Conservation (phyloP, 2,888 invertebrate species). For the Himalopsyche tibetana region DNA sequence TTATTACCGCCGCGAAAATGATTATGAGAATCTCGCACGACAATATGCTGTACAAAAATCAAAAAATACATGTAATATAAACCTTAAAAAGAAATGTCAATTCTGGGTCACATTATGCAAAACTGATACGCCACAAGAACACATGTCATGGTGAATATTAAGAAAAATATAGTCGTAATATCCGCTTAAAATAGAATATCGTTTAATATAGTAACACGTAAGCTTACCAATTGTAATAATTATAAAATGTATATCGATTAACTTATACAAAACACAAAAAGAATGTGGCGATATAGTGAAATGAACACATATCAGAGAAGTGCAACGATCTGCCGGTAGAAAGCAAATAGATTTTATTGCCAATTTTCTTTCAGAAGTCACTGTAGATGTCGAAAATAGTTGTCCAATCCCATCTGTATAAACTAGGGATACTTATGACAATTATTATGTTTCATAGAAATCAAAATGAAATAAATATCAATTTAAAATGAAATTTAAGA, state of each 20-base stretch:
- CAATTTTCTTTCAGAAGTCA: constrained; percentile 22
- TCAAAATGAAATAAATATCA: too few species aligned
- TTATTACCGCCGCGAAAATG: neutral
- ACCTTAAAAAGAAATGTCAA: constrained; percentile 60
- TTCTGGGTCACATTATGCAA: constrained; percentile 65
- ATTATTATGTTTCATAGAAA: too few species aligned
- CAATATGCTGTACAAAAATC: neutral
- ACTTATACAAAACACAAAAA: constrained; percentile 76
- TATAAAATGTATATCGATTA: constrained; percentile 73
- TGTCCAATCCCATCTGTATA: neutral
- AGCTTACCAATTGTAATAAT: constrained; percentile 75
- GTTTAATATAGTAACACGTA: constrained; percentile 73
- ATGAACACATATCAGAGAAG: constrained; percentile 78
- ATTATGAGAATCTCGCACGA: neutral
- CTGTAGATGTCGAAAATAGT: constrained; percentile 23
- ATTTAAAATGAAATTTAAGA: too few species aligned
- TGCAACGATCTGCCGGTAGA: constrained; percentile 66
- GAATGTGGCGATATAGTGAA: constrained; percentile 76
- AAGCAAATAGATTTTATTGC: constrained; percentile 48
- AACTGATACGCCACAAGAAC: constrained; percentile 63
- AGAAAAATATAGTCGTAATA: constrained; percentile 73
- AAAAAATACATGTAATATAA: constrained; percentile 31
- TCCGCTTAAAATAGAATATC: constrained; percentile 72
- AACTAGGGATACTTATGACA: constrained; percentile 31
- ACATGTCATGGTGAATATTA: constrained; percentile 70